Conservation (phyloP, 2,113 vertebrate genomes). For the Perccottus glenii region DNA sequence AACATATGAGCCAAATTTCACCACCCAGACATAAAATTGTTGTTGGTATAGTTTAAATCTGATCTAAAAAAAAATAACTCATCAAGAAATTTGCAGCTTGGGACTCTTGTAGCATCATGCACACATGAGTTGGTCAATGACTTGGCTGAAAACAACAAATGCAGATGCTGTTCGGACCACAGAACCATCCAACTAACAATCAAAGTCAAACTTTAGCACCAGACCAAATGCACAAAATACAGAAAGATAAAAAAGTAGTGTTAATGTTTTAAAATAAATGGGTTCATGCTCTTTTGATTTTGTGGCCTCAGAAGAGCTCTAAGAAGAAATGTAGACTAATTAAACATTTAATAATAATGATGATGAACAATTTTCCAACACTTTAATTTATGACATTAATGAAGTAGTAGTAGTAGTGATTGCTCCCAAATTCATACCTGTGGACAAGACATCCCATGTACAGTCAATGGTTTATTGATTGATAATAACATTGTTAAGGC, state of each 20-base stretch:
- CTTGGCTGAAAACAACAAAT: background rate
- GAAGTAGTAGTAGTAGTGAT: slow-evolving; percentile 10
- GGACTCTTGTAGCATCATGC: background rate
- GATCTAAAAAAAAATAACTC: slow-evolving; percentile 46
- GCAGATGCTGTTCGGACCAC: slow-evolving; percentile 29
- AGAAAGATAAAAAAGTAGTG: slow-evolving; percentile 59
- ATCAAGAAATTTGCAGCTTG: background rate
- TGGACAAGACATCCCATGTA: slow-evolving; percentile 37
- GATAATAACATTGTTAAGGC: slow-evolving; percentile 1
- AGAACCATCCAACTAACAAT: slow-evolving; percentile 31
- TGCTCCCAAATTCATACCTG: background rate
- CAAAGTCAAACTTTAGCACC: slow-evolving; percentile 16
- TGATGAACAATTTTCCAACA: slow-evolving; percentile 45
- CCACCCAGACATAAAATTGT: slow-evolving; percentile 24
- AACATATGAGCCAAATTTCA: slow-evolving; percentile 40
- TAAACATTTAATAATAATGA: slow-evolving; percentile 79
- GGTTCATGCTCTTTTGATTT: slow-evolving; percentile 73
- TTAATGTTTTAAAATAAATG: slow-evolving; percentile 72
- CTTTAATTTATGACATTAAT: slow-evolving; percentile 25
- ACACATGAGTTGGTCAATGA: slow-evolving; percentile 1
- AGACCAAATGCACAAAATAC: slow-evolving; percentile 45
- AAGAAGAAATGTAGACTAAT: slow-evolving; percentile 73
- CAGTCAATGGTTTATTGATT: slow-evolving; percentile 22
- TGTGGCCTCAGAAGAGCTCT: slow-evolving; percentile 61
- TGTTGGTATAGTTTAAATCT: background rate